These are phyloP conservation scores for Melanotaenia pygmaea DNA, from an alignment of 2,797 vertebrate genomes.

Conservation along the genomic window DNA sequence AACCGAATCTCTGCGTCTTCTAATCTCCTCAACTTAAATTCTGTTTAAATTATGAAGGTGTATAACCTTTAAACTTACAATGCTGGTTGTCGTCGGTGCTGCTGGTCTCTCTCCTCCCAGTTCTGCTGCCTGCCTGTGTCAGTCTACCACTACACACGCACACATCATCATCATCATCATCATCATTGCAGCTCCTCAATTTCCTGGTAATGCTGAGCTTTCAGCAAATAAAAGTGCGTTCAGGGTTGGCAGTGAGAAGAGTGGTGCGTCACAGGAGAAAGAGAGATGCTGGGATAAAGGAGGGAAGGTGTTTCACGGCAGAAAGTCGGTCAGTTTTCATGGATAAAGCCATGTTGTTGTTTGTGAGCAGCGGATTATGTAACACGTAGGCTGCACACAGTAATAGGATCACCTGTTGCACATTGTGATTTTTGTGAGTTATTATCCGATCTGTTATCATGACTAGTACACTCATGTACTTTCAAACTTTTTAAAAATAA, in stretches of 20 bases:
- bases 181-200: constrained; percentile 15
- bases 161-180: constrained; percentile 26
- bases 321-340: background rate
- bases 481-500: too few relatives aligned
- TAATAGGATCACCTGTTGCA: too few relatives aligned
- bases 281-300: background rate
- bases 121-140: constrained; percentile 3
- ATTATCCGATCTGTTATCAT: background rate
- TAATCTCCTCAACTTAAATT: background rate
- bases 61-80: constrained; percentile 3
- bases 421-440: too few relatives aligned
- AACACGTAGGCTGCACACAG: background rate
- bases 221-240: constrained; percentile 17
- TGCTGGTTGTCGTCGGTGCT: constrained; percentile 10
- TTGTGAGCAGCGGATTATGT: background rate
- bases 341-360: background rate
- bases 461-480: too few relatives aligned
- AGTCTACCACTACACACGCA: background rate
- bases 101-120: constrained; percentile 28
- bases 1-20: background rate
- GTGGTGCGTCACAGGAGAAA: background rate
- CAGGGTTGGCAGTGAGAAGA: background rate
- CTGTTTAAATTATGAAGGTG: background rate
- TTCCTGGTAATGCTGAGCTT: constrained; percentile 20
- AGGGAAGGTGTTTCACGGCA: background rate